A percentile compares a stretch with the other conserved stretches of the same genome.
Conservation (phyloP, 92 coral and sea anemone genomes). For the Galaxea fascicularis region DNA sequence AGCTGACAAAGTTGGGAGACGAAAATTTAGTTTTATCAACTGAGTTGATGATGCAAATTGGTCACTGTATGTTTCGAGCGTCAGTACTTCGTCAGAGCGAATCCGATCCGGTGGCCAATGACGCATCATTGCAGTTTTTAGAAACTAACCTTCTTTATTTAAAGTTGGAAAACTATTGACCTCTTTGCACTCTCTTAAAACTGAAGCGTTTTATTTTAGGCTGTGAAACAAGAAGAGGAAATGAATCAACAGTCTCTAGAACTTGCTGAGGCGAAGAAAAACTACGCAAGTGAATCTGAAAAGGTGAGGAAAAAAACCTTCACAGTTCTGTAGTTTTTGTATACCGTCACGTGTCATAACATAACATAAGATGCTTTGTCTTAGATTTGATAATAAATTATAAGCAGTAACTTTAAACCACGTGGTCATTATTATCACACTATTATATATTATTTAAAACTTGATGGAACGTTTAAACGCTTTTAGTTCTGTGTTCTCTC, state of each 20-base stretch:
- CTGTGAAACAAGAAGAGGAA: conserved; percentile 76
- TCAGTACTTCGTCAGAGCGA: too few species aligned
- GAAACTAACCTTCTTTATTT: not conserved
- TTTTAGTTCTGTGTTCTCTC: too few species aligned
- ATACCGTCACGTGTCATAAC: not conserved
- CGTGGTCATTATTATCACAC: not conserved
- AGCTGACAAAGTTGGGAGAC: not conserved
- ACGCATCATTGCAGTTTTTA: too few species aligned
- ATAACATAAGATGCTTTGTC: not conserved
- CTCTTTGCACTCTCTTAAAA: not conserved
- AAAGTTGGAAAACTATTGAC: not conserved
- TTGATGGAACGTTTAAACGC: not conserved
- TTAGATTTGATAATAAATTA: not conserved
- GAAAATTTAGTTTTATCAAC: too few species aligned
- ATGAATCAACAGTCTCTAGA: conserved; percentile 60
- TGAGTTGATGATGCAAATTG: too few species aligned
- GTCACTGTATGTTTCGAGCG: too few species aligned
- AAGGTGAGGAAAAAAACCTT: conserved; percentile 40
- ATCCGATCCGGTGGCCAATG: too few species aligned
- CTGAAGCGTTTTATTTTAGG: conserved; percentile 30
- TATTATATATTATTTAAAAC: not conserved
- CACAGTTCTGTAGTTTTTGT: not conserved
- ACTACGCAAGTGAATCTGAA: conserved; percentile 59
- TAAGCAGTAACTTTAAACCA: not conserved
- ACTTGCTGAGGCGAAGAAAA: conserved; percentile 65